phyloP scores from a whole-genome alignment of 2,113 vertebrate species.

The Copsychus sechellarum region DNA sequence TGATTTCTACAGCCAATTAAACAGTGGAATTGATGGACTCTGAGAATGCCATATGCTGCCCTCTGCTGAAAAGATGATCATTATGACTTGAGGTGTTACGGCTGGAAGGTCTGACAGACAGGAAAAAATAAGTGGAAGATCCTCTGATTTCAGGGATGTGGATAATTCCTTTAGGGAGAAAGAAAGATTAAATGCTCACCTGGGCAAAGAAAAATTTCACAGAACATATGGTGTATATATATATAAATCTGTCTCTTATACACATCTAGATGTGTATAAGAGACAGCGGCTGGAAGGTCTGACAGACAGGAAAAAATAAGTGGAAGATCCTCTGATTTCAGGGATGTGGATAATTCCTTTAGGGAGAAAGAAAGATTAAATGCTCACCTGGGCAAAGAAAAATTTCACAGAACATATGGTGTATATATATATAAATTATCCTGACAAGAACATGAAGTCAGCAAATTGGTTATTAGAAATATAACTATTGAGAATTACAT shows the following conservation, averaged over 20 bases:
- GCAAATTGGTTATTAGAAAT: conserved; percentile 61
- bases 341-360: conserved; percentile 32
- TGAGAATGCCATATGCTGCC: conserved; percentile 55
- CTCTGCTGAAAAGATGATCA: conserved; percentile 46
- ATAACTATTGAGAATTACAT: conserved; percentile 34
- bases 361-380: conserved; percentile 48
- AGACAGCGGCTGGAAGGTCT: too few species aligned
- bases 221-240: conserved; percentile 25
- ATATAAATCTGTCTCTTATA: too few species aligned
- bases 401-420: conserved; percentile 37
- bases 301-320: too few species aligned
- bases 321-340: conserved; percentile 4
- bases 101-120: conserved; percentile 21
- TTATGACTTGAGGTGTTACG: conserved; percentile 28
- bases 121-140: neutral
- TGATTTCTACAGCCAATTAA: conserved; percentile 48
- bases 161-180: conserved; percentile 39
- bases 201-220: conserved; percentile 40
- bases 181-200: conserved; percentile 47
- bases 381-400: conserved; percentile 40
- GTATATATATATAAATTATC: conserved; percentile 30
- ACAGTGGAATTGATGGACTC: conserved; percentile 29
- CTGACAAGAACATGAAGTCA: conserved; percentile 50
- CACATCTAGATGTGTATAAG: too few species aligned
- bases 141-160: conserved; percentile 12